These are phyloP conservation scores for Aplodontia rufa DNA, from an alignment of 2,113 vertebrate species.

Conservation along the genomic window DNA sequence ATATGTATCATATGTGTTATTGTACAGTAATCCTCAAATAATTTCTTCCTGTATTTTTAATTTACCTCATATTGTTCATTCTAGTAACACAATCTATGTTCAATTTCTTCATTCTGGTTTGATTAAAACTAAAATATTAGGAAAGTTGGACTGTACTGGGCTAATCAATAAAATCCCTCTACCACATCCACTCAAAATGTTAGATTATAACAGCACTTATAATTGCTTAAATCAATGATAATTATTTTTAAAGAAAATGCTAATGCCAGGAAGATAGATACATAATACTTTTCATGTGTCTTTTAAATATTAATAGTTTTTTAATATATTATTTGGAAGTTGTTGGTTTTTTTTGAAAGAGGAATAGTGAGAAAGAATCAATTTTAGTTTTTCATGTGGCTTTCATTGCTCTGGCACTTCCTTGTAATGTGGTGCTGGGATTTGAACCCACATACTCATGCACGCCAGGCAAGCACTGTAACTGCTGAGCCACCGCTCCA, in stretches of 20 bases:
- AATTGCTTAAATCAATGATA: neutral
- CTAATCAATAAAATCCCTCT: neutral
- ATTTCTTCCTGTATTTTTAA: neutral
- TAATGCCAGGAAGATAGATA: neutral
- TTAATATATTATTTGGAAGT: neutral
- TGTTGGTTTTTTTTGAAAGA: too few species aligned
- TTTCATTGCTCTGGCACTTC: too few species aligned
- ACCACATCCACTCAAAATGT: neutral
- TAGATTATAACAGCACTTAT: neutral
- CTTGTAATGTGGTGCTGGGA: too few species aligned
- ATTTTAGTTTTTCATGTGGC: too few species aligned
- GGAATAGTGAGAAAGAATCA: too few species aligned
- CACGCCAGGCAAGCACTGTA: too few species aligned
- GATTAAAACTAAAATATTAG: neutral
- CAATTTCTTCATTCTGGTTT: neutral
- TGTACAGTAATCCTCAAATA: neutral
- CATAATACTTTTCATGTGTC: neutral
- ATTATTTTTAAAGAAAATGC: neutral
- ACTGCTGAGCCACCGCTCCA: too few species aligned
- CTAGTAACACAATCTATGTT: neutral
- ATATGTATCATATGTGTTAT: neutral
- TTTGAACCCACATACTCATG: too few species aligned
- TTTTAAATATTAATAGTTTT: conserved; percentile 15
- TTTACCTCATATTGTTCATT: neutral
- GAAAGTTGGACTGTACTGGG: neutral